Conservation (phyloP, 2,113 vertebrate species). For the Pteronura brasiliensis region DNA sequence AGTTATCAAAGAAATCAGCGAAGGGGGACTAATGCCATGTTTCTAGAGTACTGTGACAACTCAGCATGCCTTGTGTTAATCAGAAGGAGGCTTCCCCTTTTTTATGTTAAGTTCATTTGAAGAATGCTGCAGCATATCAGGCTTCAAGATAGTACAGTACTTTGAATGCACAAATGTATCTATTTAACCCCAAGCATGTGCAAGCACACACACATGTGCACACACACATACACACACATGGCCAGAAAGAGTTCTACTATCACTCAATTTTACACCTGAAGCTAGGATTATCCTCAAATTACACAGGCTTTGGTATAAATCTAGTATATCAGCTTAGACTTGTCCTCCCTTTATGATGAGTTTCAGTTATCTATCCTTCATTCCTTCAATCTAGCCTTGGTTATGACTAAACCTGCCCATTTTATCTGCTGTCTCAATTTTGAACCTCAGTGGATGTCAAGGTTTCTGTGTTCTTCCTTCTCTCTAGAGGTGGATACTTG, state of each 20-base stretch:
- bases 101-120: not conserved
- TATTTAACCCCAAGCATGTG: not conserved
- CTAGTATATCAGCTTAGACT: not conserved
- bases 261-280: not conserved
- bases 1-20: not conserved
- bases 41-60: not conserved
- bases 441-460: not conserved
- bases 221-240: fast-evolving
- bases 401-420: not conserved
- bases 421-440: not conserved
- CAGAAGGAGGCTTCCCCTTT: not conserved
- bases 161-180: not conserved
- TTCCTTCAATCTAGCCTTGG: not conserved
- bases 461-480: not conserved
- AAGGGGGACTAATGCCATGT: not conserved
- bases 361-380: not conserved
- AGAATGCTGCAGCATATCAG: not conserved
- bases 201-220: not conserved
- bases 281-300: not conserved
- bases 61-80: not conserved
- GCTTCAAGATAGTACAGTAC: not conserved
- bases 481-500: not conserved
- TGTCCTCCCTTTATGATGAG: not conserved
- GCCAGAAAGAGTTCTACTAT: not conserved
- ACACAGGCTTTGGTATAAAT: not conserved